Evolutionary conservation across 2,888 invertebrate species (phyloP).

Genomic region (Tribolium freemani): DNA sequence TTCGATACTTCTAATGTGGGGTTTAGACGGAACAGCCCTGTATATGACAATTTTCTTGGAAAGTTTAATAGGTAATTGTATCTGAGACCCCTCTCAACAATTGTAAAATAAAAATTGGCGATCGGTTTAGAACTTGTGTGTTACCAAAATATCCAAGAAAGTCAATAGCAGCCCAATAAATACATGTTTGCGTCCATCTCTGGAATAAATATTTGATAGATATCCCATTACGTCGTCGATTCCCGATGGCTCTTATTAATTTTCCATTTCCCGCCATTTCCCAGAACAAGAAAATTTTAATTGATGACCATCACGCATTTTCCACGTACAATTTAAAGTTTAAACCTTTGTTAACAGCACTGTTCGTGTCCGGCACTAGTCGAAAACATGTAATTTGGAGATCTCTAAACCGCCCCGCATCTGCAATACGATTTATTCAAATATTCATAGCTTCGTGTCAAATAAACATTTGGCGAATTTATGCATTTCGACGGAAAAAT

Average conservation of each 20-base stretch:
- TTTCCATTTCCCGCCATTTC: conserved; percentile 9
- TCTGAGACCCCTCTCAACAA: no score
- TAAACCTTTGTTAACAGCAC: conserved; percentile 4
- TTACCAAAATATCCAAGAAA: not conserved
- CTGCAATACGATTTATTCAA: conserved; percentile 26
- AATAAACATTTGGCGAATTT: conserved; percentile 39
- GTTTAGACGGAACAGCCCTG: no score
- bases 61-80: no score
- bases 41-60: no score
- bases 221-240: conserved; percentile 6
- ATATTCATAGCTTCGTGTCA: conserved; percentile 38
- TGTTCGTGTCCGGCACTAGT: conserved; percentile 10
- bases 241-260: conserved; percentile 17
- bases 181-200: conserved; percentile 7
- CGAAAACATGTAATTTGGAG: conserved; percentile 27
- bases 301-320: conserved; percentile 31
- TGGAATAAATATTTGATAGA: conserved; percentile 4
- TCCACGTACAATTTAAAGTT: conserved; percentile 23
- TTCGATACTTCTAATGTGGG: no score
- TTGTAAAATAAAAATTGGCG: not conserved
- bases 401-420: conserved; percentile 22
- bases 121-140: not conserved
- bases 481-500: conserved; percentile 15
- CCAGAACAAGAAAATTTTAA: conserved; percentile 26
- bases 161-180: conserved; percentile 20